phyloP scores from a whole-genome alignment of 2,113 vertebrate genomes.

The Mesocricetus auratus region DNA sequence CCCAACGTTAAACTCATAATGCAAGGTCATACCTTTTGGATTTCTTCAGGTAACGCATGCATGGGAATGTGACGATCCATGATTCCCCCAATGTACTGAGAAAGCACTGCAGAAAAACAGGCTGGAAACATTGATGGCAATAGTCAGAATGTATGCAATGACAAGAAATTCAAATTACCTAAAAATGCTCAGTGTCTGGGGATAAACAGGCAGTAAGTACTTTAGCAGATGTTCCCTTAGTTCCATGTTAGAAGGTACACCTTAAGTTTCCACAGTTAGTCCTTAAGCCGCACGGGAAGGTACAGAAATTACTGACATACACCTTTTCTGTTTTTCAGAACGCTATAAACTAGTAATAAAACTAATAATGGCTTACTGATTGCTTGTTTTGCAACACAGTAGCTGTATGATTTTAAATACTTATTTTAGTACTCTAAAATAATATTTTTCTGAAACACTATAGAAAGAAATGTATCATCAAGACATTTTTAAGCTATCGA shows the following conservation, averaged over 20 bases:
- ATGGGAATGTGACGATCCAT: conserved; percentile 84
- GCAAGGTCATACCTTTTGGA: conserved; percentile 84
- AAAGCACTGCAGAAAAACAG: neutral
- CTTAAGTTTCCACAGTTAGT: neutral
- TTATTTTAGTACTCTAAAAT: neutral
- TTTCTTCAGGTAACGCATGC: conserved; percentile 85
- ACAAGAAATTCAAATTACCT: conserved; percentile 13
- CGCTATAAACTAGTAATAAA: neutral
- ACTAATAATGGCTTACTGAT: neutral
- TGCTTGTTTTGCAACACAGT: conserved; percentile 46
- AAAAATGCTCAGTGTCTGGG: neutral
- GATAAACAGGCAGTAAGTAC: neutral
- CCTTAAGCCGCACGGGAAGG: neutral
- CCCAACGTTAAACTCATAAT: neutral
- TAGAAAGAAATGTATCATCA: conserved; percentile 45
- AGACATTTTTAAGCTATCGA: conserved; percentile 23
- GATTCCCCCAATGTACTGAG: conserved; percentile 30
- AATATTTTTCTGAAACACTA: conserved; percentile 32
- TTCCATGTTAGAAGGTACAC: neutral
- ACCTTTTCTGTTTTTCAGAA: conserved; percentile 41
- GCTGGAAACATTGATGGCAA: conserved; percentile 68
- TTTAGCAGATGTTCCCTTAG: neutral
- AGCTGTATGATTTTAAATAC: conserved; percentile 42
- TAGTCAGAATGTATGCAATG: neutral
- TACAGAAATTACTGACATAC: neutral